Evolutionary conservation across 23 tunicate species (phyloP).

Genomic region (Diplosoma virens): DNA sequence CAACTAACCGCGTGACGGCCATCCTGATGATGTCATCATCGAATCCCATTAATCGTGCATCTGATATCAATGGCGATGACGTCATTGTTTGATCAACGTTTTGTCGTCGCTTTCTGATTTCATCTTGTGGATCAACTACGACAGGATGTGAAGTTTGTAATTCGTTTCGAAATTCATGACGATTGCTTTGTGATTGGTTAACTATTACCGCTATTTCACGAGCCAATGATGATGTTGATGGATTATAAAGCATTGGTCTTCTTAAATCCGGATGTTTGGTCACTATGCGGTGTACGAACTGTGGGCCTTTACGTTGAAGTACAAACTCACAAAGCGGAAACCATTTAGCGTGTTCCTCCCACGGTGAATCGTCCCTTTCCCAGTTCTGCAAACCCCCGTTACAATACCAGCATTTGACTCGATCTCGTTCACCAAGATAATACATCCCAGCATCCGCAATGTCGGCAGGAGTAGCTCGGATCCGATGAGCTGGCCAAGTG

Average conservation of each 20-base stretch:
- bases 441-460: too few species aligned
- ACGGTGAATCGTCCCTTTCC: too few species aligned
- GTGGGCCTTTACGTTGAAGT: constrained; percentile 12
- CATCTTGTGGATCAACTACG: constrained; percentile 41
- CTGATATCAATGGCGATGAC: constrained; percentile 12
- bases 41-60: constrained; percentile 62
- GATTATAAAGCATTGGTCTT: neutral
- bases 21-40: constrained; percentile 13
- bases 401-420: too few species aligned
- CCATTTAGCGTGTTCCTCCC: too few species aligned
- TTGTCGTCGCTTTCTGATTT: constrained; percentile 11
- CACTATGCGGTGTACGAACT: neutral
- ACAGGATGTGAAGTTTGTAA: neutral
- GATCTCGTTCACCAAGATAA: too few species aligned
- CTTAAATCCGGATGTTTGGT: neutral
- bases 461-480: neutral
- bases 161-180: too few species aligned
- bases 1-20: constrained; percentile 41
- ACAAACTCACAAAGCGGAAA: constrained; percentile 9
- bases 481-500: neutral
- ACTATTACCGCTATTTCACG: neutral
- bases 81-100: constrained; percentile 28
- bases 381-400: too few species aligned
- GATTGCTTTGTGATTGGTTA: neutral
- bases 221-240: neutral